Base-by-base conservation (phyloP, 2,888 invertebrate species). In the Palloptera scutellata region DNA sequence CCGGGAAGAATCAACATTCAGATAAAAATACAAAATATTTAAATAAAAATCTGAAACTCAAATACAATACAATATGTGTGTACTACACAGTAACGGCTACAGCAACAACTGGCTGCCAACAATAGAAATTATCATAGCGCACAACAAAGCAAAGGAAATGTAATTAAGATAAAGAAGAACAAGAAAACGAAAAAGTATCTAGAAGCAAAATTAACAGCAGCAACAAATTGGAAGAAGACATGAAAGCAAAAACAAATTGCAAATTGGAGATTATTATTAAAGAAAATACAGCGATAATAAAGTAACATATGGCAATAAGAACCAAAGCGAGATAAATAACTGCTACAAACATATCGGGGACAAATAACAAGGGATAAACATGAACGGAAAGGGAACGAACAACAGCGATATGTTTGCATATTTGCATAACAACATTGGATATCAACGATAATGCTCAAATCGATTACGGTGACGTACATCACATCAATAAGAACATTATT, bases 111-210 rank as follows among this genome's bases (percentile, higher is more conserved):
- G 30, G 2, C 6, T 4, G 6, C 30, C 30, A 30, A 30, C 30
- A 30, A 30, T 4, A 30, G 30, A 30, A 30, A 30, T 30, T 30
- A 30, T 30, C 30, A 30, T 30, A 30, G 30, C 30, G 30, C 3
- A 68, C 57, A 62, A 41, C 17, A 55, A 59, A 66, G 52, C 15
- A 61, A 54, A 45, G 15, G n/a, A 30, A 12, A 58, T 48, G 10
- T 43, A 57, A 61, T 51, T 42, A 17, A 53, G 45, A 51, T 40
- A 19, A 41, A 64, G 52, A n/a, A 20, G n/a, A 52, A 30, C 15
- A n/a, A 52, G 40, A 17, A 19, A 43, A 11, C n/a, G 41, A 48
- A 48, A 48, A 15, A 30, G 30, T 30, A 2, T 30, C 3, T 30
- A 30, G 30, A 30, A 30, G 30, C 6, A 30, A 13, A 48, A 10